Evolutionary conservation across 2,888 invertebrate species (phyloP).

Genomic region (Pilophorus perplexus): DNA sequence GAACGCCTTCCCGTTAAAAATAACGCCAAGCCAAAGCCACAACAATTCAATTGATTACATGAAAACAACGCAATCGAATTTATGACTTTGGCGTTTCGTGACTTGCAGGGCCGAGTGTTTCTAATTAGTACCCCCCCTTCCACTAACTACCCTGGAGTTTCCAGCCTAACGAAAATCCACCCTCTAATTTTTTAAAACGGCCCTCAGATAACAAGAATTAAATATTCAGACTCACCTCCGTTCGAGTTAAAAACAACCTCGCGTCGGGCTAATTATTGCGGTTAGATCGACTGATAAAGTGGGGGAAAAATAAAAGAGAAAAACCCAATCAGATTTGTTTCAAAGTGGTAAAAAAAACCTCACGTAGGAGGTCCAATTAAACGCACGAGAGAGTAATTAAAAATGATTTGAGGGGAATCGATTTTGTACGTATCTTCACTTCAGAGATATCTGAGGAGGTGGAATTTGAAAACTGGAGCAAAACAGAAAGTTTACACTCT

Average conservation of each 20-base stretch:
- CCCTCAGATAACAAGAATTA: not conserved
- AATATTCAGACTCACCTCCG: not conserved
- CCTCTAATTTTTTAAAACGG: not conserved
- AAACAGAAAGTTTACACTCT: too few species aligned
- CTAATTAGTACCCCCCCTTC: not conserved
- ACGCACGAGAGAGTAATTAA: slow-evolving; percentile 4
- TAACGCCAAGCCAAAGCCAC: too few species aligned
- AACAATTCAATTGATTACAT: too few species aligned
- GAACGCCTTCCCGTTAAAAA: too few species aligned
- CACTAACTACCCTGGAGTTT: not conserved
- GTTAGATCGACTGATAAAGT: slow-evolving; percentile 10
- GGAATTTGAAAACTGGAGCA: too few species aligned
- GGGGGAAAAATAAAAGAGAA: not conserved
- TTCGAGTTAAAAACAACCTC: not conserved
- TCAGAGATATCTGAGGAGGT: too few species aligned
- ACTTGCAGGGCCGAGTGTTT: not conserved
- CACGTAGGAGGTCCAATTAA: not conserved
- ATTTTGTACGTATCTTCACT: too few species aligned
- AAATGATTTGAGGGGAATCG: too few species aligned
- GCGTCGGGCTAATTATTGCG: slow-evolving; percentile 9
- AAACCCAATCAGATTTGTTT: slow-evolving; percentile 1
- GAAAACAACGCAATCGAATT: too few species aligned
- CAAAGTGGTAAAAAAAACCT: not conserved
- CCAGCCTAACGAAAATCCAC: not conserved
- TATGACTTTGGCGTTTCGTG: too few species aligned